These are phyloP conservation scores for Pomacea maculata DNA, from an alignment of 1,140 invertebrate genomes.

Conservation along the genomic window DNA sequence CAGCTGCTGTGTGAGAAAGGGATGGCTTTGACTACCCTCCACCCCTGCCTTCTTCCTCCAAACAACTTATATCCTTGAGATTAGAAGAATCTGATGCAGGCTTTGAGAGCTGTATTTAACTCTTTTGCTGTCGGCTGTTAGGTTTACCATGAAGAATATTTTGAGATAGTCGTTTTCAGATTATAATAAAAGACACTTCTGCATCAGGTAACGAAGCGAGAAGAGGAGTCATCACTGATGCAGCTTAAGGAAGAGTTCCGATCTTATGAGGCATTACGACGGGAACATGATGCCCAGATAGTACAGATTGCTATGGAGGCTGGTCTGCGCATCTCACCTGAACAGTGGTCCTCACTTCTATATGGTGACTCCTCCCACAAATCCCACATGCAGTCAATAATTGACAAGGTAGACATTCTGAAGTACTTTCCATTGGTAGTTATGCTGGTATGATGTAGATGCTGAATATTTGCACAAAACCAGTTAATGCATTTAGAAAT, in stretches of 20 bases:
- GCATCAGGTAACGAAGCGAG: slow-evolving; percentile 89
- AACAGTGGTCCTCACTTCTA: slow-evolving; percentile 96
- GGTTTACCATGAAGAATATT: too few relatives aligned
- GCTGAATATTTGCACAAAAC: too few relatives aligned
- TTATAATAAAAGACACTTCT: slow-evolving; percentile 18
- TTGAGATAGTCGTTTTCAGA: neutral
- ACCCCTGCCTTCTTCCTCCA: too few relatives aligned
- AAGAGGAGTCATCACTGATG: slow-evolving; percentile 98
- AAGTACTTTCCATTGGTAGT: too few relatives aligned
- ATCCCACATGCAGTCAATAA: slow-evolving; percentile 99
- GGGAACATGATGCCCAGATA: slow-evolving; percentile 95
- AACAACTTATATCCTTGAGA: too few relatives aligned
- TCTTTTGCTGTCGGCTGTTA: too few relatives aligned
- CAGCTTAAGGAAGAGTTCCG: slow-evolving; percentile 98
- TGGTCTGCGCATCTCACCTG: slow-evolving; percentile 94
- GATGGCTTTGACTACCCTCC: too few relatives aligned
- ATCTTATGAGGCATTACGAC: slow-evolving; percentile 89
- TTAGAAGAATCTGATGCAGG: too few relatives aligned
- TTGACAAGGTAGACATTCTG: slow-evolving; percentile 70
- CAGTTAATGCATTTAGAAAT: too few relatives aligned
- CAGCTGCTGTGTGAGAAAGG: too few relatives aligned
- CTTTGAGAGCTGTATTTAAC: too few relatives aligned
- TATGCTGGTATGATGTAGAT: too few relatives aligned
- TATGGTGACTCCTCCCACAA: slow-evolving; percentile 96
- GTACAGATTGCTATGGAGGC: slow-evolving; percentile 91